These are phyloP conservation scores for Dicaeum eximium DNA, from an alignment of 2,113 vertebrate genomes.

Conservation along the genomic window DNA sequence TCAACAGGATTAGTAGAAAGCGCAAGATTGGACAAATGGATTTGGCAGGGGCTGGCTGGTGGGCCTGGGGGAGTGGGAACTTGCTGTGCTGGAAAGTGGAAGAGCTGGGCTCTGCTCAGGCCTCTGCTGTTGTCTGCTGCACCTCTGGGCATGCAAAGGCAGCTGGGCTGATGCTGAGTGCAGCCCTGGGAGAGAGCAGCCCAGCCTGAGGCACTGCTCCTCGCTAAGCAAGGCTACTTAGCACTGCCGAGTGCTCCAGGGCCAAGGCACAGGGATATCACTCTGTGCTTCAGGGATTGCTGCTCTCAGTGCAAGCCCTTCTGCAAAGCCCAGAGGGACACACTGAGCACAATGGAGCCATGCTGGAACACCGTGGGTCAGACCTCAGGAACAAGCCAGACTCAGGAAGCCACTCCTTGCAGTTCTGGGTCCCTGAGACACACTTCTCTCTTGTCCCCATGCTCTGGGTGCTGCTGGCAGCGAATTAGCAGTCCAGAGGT, in stretches of 20 bases:
- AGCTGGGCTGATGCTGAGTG: background rate
- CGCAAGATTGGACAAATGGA: slow-evolving; percentile 45
- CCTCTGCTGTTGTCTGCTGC: background rate
- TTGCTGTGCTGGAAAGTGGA: background rate
- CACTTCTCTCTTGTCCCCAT: background rate
- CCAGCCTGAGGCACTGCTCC: background rate
- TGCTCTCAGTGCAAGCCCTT: background rate
- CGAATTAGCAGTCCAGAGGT: background rate
- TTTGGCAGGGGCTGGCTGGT: slow-evolving; percentile 60
- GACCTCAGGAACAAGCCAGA: background rate
- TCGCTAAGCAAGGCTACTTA: background rate
- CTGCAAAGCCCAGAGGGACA: background rate
- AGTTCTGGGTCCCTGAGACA: background rate
- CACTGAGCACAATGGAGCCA: rapidly evolving
- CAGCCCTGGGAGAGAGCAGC: background rate
- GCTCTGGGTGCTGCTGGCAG: background rate
- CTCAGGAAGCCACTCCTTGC: background rate
- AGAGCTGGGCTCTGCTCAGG: background rate
- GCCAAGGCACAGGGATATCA: background rate
- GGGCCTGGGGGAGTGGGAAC: slow-evolving; percentile 21
- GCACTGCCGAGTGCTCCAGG: background rate
- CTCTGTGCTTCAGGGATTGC: background rate
- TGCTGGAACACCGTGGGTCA: background rate
- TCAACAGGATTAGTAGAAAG: slow-evolving; percentile 57
- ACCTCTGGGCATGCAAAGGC: background rate